phyloP scores from a whole-genome alignment of 37 sponge, comb jelly and placozoan genomes.

The Trichoplax adhaerens region DNA sequence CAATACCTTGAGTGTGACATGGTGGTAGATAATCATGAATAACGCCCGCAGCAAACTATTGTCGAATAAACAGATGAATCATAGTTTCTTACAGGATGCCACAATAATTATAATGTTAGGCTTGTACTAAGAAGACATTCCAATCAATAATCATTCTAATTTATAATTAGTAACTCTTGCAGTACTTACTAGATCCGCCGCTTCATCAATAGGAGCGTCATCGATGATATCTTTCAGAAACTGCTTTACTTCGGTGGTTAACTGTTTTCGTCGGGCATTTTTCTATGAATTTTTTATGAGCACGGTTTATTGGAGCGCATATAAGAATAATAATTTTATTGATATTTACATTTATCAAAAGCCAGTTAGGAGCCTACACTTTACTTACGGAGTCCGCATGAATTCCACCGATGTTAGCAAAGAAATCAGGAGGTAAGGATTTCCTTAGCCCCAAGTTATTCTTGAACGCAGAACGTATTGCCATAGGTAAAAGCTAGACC shows the following conservation, averaged over 20 bases:
- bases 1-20: slow-evolving; percentile 35
- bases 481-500: slow-evolving; percentile 41
- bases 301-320: no score
- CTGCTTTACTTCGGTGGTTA: slow-evolving; percentile 21
- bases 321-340: background rate
- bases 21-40: slow-evolving; percentile 53
- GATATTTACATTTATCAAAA: no score
- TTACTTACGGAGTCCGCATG: slow-evolving; percentile 38
- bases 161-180: background rate
- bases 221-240: slow-evolving; percentile 27
- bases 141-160: background rate
- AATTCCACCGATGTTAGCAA: slow-evolving; percentile 46
- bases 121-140: background rate
- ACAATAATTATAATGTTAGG: no score
- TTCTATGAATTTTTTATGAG: slow-evolving; percentile 6
- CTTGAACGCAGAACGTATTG: slow-evolving; percentile 35
- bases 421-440: slow-evolving; percentile 46
- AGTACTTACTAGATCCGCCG: slow-evolving; percentile 43
- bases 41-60: slow-evolving; percentile 29
- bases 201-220: slow-evolving; percentile 39
- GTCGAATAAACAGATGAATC: background rate
- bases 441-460: slow-evolving; percentile 55
- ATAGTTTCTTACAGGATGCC: background rate
- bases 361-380: background rate
- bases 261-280: slow-evolving; percentile 26